Conservation (phyloP, 2,888 invertebrate species). For the Sesamia inferens region DNA sequence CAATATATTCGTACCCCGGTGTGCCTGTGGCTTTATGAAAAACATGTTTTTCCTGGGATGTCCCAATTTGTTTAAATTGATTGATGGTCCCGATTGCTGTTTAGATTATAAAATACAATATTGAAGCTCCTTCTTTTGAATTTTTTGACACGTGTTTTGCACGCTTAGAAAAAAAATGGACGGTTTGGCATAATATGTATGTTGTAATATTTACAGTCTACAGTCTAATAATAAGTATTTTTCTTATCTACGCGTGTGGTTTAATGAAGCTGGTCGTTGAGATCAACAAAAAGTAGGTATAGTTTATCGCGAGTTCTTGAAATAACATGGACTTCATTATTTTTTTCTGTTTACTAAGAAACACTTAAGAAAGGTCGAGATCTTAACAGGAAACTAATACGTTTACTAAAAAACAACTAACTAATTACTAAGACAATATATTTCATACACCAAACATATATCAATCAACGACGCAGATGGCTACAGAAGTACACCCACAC, state of each 20-base stretch:
- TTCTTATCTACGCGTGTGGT: conserved; percentile 41
- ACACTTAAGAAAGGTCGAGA: neutral
- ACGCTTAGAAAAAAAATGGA: neutral
- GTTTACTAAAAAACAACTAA: neutral
- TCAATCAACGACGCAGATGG: too few relatives aligned
- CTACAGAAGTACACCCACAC: neutral
- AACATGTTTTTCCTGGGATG: conserved; percentile 71
- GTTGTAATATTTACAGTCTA: conserved; percentile 4
- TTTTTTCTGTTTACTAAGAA: neutral
- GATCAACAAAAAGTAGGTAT: neutral
- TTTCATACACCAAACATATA: too few relatives aligned
- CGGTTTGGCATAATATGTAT: neutral
- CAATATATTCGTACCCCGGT: conserved; percentile 61
- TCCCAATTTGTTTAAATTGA: conserved; percentile 69
- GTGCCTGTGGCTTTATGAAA: conserved; percentile 67
- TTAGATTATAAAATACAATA: conserved; percentile 43
- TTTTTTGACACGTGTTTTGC: conserved; percentile 25
- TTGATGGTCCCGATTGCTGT: conserved; percentile 58
- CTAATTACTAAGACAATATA: too few relatives aligned
- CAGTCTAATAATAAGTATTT: conserved; percentile 11
- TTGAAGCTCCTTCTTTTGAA: conserved; percentile 7
- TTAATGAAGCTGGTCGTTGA: neutral
- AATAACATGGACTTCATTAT: neutral
- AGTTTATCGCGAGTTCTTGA: conserved; percentile 4
- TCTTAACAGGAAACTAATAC: neutral